Percentiles rank a stretch among this genome's conserved stretches.
phyloP scores from a whole-genome alignment of 1,140 invertebrate genomes.

The Dendroctonus ponderosae region DNA sequence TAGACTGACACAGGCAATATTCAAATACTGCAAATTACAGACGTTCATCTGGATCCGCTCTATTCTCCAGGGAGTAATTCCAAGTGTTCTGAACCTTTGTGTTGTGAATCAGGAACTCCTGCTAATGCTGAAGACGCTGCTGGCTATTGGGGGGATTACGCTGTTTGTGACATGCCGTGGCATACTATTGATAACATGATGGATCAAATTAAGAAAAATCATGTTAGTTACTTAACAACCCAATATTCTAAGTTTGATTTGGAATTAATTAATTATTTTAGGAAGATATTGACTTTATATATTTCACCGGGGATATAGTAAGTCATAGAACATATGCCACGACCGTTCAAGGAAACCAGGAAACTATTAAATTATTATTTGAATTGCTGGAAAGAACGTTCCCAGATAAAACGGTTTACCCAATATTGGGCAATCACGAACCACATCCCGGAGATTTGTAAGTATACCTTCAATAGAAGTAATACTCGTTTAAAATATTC shows the following conservation, averaged over 20 bases:
- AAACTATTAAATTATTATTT: constrained; percentile 60
- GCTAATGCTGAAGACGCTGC: constrained; percentile 54
- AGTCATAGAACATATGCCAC: constrained; percentile 85
- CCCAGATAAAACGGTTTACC: constrained; percentile 64
- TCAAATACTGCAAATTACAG: constrained; percentile 72
- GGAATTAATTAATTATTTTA: background rate
- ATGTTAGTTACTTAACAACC: constrained; percentile 51
- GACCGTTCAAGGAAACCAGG: constrained; percentile 62
- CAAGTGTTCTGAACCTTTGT: constrained; percentile 71
- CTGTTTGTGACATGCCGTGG: constrained; percentile 71
- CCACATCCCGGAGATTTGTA: constrained; percentile 81
- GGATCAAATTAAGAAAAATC: constrained; percentile 54
- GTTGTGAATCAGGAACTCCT: constrained; percentile 61
- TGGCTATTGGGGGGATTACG: constrained; percentile 77
- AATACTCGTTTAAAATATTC: too few relatives aligned
- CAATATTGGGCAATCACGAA: constrained; percentile 86
- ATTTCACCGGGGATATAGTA: constrained; percentile 84
- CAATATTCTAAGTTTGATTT: background rate
- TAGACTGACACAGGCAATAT: background rate
- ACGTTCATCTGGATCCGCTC: constrained; percentile 76
- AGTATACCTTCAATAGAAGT: constrained; percentile 42
- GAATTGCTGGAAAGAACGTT: constrained; percentile 62
- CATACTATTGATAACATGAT: constrained; percentile 63
- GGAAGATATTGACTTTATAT: constrained; percentile 66
- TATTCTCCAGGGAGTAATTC: constrained; percentile 68